phyloP scores from a whole-genome alignment of 2,797 vertebrate genomes.

The Peromyscus aztecus region DNA sequence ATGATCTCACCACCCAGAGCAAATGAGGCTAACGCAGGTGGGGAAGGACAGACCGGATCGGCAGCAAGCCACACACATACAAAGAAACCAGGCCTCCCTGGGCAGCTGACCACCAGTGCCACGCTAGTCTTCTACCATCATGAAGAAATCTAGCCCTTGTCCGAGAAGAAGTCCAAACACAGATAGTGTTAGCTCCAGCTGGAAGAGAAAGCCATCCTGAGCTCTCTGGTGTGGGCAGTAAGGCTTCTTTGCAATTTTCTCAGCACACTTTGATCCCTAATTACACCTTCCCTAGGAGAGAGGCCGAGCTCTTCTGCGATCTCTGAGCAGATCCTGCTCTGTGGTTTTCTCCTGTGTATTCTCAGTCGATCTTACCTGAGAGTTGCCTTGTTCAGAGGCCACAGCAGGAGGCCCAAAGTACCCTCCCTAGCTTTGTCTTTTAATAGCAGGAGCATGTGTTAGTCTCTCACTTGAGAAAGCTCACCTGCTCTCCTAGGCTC shows the following conservation, averaged over 20 bases:
- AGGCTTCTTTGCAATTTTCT: constrained; percentile 72
- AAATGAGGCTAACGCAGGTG: constrained; percentile 37
- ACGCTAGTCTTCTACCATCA: constrained; percentile 11
- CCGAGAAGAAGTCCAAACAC: background rate
- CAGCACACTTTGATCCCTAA: constrained; percentile 69
- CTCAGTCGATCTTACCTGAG: background rate
- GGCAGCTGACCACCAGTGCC: constrained; percentile 11
- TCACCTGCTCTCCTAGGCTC: constrained; percentile 43
- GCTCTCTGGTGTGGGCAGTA: constrained; percentile 46
- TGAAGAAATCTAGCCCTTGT: background rate
- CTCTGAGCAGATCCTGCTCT: background rate
- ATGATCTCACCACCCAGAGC: constrained; percentile 30
- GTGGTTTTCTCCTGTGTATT: background rate
- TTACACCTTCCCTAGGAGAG: constrained; percentile 59
- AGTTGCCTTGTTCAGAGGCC: background rate
- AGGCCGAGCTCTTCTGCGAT: background rate
- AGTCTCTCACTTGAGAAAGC: constrained; percentile 56
- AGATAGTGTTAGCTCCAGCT: background rate
- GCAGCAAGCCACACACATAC: constrained; percentile 1
- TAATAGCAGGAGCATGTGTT: constrained; percentile 18
- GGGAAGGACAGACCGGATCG: background rate
- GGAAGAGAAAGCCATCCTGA: constrained; percentile 38
- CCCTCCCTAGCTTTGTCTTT: background rate
- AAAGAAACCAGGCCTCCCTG: background rate
- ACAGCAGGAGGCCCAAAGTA: constrained; percentile 16